Evolutionary conservation across 2,888 invertebrate genomes (phyloP), one percentile per base, ranked within the genome.

Genomic region (Brachyptera risi): DNA sequence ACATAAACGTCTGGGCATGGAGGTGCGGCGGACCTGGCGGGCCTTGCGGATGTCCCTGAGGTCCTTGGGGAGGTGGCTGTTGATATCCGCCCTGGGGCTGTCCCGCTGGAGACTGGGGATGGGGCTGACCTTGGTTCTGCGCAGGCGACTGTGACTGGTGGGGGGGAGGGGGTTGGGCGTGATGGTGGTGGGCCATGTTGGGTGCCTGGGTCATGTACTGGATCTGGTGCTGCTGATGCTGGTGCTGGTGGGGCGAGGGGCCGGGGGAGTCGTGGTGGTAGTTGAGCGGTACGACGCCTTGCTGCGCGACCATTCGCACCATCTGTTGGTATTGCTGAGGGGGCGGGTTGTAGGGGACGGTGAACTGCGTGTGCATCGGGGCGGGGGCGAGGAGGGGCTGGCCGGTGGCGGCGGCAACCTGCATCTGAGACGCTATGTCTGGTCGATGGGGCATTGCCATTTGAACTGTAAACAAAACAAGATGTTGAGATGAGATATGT

Each of bases 341-440:
- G 21, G 71, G 70, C 11, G 74, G 73, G 56, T 72, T 73, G 56
- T 74, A 74, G 31, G 74, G 74, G 56, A 72, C 69, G 21, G 71
- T 67, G 65, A 71, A 73, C 63, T 68, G 70, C 2, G 70, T 65
- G 60, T 85, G 87, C 72, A 92, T 79, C 11, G 91, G 89, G 19
- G 87, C 88, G 21, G 91, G 87, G 40, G 92, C 89, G 69, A 93
- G 75, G 62, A 94, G 78, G 3, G 93, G 92, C 74, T 91, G 92
- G 0, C 93, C 93, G 38, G 91, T 90, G 64, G 85, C 85, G 19
- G 83, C 76, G 27, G 88, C 87, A 65, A 91, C 90, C 72, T 91
- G 92, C 82, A 92, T 88, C 71, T 89, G 86, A 17, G 86, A 83
- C 56, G 85, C 79, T 71, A 83, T 77, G 68, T 84, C 83, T 56